A percentile compares a stretch with the other conserved stretches of the same genome.
phyloP scores from a whole-genome alignment of 2,888 invertebrate species.

The Euzophera pinguis region DNA sequence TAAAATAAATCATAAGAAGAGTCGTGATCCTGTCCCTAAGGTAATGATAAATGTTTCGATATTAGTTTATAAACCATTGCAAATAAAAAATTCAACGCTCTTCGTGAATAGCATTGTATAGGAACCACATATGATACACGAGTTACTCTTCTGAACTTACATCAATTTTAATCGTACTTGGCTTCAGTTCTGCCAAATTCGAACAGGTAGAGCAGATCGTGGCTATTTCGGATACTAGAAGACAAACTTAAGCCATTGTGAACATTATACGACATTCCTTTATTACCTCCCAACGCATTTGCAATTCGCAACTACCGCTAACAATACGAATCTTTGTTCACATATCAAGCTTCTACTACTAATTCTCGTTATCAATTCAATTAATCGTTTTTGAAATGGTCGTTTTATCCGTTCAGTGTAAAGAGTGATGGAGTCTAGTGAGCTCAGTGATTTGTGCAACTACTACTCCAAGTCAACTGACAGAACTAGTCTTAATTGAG shows the following conservation, averaged over 20 bases:
- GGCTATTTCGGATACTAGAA: conserved; percentile 33
- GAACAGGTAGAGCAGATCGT: conserved; percentile 28
- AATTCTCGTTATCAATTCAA: conserved; percentile 4
- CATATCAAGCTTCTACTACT: conserved; percentile 17
- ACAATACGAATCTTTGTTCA: conserved; percentile 28
- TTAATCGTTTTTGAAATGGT: conserved; percentile 41
- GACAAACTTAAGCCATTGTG: conserved; percentile 53
- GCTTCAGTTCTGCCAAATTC: conserved; percentile 38
- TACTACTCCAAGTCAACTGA: conserved; percentile 26
- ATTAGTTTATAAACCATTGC: too few relatives aligned
- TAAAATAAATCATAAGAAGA: too few relatives aligned
- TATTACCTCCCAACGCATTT: conserved; percentile 39
- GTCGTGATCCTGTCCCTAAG: too few relatives aligned
- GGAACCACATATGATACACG: conserved; percentile 19
- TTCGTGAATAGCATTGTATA: not conserved
- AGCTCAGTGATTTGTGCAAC: conserved; percentile 26
- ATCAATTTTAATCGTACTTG: conserved; percentile 25
- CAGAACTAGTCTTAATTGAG: conserved; percentile 31
- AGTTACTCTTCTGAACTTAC: conserved; percentile 28
- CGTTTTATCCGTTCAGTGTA: conserved; percentile 22
- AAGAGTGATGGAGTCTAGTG: conserved; percentile 59
- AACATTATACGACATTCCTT: conserved; percentile 37
- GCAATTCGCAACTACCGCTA: conserved; percentile 23
- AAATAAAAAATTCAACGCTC: too few relatives aligned
- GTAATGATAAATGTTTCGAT: too few relatives aligned